A percentile compares a stretch with the other conserved stretches of the same genome.
phyloP scores from a whole-genome alignment of 2,888 invertebrate species.

The Druceiella hillmani region DNA sequence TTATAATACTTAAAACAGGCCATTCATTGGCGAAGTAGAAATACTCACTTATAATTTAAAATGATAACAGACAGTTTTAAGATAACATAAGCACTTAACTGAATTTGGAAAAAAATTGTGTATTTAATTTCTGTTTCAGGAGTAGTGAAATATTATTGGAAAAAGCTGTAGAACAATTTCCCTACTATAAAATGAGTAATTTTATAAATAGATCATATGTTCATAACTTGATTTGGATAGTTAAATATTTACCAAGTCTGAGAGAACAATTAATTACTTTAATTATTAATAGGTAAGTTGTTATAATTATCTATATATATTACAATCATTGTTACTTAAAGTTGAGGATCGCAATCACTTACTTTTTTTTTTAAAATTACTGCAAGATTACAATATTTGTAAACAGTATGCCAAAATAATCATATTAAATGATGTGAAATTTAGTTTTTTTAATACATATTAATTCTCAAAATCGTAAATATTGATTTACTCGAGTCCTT shows the following conservation, averaged over 20 bases:
- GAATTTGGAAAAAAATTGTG: not conserved
- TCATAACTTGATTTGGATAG: conserved; percentile 70
- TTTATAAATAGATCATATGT: conserved; percentile 69
- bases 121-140: conserved; percentile 43
- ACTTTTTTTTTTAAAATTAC: no score
- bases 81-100: not conserved
- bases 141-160: conserved; percentile 64
- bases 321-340: not conserved
- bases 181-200: conserved; percentile 66
- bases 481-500: no score
- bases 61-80: not conserved
- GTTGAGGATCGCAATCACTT: no score
- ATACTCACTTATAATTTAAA: not conserved
- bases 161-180: conserved; percentile 61
- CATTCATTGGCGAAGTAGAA: no score
- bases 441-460: no score
- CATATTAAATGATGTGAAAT: no score
- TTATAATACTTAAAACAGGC: no score
- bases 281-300: conserved; percentile 68
- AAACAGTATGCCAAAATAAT: no score
- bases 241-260: conserved; percentile 68
- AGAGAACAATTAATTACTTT: conserved; percentile 65
- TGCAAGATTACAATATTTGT: no score
- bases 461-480: no score
- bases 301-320: not conserved